A percentile compares a stretch with the other conserved stretches of the same genome.
Conservation (phyloP, 2,888 invertebrate genomes). For the Adineta ricciae region DNA sequence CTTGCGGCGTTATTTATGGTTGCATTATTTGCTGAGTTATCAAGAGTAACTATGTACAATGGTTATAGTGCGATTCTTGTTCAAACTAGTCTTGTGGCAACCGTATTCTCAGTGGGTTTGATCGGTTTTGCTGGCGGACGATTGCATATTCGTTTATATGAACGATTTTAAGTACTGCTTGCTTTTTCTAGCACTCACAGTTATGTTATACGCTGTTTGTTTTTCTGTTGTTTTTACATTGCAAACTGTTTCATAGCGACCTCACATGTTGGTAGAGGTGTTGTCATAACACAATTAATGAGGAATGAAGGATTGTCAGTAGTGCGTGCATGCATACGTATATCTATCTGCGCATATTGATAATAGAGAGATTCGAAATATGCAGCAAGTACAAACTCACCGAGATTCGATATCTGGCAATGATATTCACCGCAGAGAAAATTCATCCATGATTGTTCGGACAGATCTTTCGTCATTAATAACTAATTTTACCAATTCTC, state of each 20-base stretch:
- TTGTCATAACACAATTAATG: not conserved
- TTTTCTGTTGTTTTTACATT: too few relatives aligned
- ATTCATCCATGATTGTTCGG: not conserved
- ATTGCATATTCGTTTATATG: not conserved
- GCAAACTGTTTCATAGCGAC: not conserved
- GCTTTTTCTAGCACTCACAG: too few relatives aligned
- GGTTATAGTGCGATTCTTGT: not conserved
- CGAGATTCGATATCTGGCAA: not conserved
- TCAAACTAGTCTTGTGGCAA: not conserved
- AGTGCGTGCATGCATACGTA: not conserved
- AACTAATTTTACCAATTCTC: not conserved
- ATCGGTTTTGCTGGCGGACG: not conserved
- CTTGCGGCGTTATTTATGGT: not conserved
- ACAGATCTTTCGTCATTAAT: constrained; percentile 1
- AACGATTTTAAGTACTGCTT: not conserved
- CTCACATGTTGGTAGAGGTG: not conserved
- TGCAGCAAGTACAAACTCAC: not conserved
- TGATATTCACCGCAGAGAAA: not conserved
- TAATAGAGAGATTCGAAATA: not conserved
- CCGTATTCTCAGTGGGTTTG: not conserved
- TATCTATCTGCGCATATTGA: not conserved
- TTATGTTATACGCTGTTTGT: too few relatives aligned
- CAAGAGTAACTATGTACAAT: not conserved
- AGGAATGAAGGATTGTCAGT: not conserved
- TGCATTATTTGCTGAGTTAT: not conserved